Conservation (phyloP, 2,888 invertebrate genomes). For the Scaptomyza reducta region DNA sequence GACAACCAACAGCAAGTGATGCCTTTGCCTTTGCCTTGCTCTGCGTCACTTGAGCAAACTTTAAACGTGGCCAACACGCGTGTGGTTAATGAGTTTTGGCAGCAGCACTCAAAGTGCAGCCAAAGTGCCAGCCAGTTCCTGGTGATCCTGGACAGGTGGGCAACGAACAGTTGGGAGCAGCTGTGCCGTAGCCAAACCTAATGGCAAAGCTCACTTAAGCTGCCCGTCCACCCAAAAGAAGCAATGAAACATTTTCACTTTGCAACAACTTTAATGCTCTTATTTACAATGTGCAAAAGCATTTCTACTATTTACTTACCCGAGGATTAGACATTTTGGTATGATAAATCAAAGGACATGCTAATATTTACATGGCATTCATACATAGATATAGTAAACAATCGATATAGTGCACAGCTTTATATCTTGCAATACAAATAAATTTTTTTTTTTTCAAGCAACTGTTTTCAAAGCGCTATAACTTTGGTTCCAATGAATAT, state of each 20-base stretch:
- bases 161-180: constrained; percentile 33
- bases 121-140: constrained; percentile 4
- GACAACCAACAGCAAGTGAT: constrained; percentile 32
- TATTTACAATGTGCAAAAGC: background rate
- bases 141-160: constrained; percentile 20
- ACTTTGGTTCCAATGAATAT: background rate
- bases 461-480: background rate
- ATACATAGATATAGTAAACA: too few species aligned
- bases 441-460: background rate
- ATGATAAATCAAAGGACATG: background rate
- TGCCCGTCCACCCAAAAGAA: constrained; percentile 9
- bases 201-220: constrained; percentile 60
- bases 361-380: background rate
- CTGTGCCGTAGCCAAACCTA: constrained; percentile 45
- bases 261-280: constrained; percentile 7
- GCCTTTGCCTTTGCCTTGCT: constrained; percentile 19
- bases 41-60: constrained; percentile 23
- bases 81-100: constrained; percentile 62
- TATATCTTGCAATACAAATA: too few species aligned
- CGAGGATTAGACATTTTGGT: background rate
- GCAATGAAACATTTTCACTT: constrained; percentile 5
- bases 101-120: constrained; percentile 55
- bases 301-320: background rate
- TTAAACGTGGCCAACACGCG: constrained; percentile 32
- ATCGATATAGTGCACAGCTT: too few species aligned